Percentiles rank a stretch among this genome's conserved stretches.
phyloP scores from a whole-genome alignment of 1,140 invertebrate genomes.

The Conopomorpha cramerella region DNA sequence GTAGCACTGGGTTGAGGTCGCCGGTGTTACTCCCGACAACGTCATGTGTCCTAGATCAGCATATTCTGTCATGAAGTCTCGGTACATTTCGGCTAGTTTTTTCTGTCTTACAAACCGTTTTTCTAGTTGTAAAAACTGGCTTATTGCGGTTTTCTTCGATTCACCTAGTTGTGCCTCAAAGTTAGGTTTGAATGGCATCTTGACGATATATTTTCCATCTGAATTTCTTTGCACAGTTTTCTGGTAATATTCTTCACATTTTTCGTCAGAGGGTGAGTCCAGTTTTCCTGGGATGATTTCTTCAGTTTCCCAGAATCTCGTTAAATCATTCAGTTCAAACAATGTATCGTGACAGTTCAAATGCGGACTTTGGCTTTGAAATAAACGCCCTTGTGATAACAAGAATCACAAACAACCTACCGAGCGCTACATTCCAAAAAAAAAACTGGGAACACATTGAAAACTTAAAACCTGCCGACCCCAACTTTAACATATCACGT shows the following conservation, averaged over 20 bases:
- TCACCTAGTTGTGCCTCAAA: conserved; percentile 8
- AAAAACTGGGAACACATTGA: too few species aligned
- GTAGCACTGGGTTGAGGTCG: not conserved
- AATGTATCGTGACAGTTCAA: too few species aligned
- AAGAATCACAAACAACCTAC: too few species aligned
- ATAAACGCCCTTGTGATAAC: too few species aligned
- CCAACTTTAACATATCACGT: too few species aligned
- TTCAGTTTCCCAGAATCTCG: too few species aligned
- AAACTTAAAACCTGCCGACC: too few species aligned
- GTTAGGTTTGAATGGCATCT: conserved; percentile 6
- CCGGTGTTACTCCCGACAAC: too few species aligned
- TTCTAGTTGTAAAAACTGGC: conserved; percentile 10
- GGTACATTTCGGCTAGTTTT: conserved; percentile 4
- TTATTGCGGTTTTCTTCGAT: conserved; percentile 6
- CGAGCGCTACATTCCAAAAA: too few species aligned
- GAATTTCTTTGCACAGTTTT: conserved; percentile 3
- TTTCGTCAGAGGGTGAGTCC: conserved; percentile 3
- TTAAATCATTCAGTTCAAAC: too few species aligned
- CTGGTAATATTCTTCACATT: conserved; percentile 8
- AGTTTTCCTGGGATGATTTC: too few species aligned
- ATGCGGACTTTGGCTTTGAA: too few species aligned
- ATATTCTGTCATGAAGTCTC: conserved; percentile 4
- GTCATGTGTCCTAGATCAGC: conserved; percentile 1
- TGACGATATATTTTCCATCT: conserved; percentile 9
- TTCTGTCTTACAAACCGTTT: conserved; percentile 5